A percentile compares a stretch with the other conserved stretches of the same genome.
phyloP scores from a whole-genome alignment of 30 jellyfish, hydroid and myxozoan species.

The Chrysaora quinquecirrha region DNA sequence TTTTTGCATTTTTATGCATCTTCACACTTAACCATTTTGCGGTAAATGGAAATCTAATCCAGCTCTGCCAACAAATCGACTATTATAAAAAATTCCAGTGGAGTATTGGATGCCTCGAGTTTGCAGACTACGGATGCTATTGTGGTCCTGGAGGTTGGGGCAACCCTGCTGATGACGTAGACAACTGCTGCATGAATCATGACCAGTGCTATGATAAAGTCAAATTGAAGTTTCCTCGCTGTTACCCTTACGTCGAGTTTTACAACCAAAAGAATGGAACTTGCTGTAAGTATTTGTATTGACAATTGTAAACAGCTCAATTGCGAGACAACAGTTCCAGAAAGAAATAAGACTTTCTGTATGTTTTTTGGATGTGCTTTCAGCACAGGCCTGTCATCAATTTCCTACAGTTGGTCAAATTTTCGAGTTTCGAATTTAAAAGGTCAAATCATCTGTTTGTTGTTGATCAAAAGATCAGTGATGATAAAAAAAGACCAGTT shows the following conservation, averaged over 20 bases:
- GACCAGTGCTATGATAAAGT: slow-evolving; percentile 88
- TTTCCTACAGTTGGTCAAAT: too few species aligned
- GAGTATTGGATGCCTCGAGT: slow-evolving; percentile 76
- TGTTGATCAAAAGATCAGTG: too few species aligned
- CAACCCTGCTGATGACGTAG: slow-evolving; percentile 84
- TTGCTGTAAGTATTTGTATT: slow-evolving; percentile 90
- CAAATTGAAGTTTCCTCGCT: slow-evolving; percentile 19
- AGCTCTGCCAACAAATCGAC: slow-evolving; percentile 87
- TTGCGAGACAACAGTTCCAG: too few species aligned
- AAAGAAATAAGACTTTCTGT: too few species aligned
- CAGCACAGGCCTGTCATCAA: too few species aligned
- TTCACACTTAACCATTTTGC: too few species aligned
- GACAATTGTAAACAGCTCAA: too few species aligned
- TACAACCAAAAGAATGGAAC: slow-evolving; percentile 71
- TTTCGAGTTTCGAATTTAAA: too few species aligned
- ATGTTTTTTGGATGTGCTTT: too few species aligned
- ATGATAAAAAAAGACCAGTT: too few species aligned
- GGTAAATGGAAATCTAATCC: slow-evolving; percentile 66
- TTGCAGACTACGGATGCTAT: slow-evolving; percentile 95
- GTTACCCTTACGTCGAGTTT: slow-evolving; percentile 75
- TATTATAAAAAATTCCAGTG: slow-evolving; percentile 49
- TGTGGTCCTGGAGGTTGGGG: slow-evolving; percentile 99
- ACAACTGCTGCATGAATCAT: slow-evolving; percentile 86
- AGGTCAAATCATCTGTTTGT: too few species aligned
- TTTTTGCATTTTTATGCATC: too few species aligned